Evolutionary conservation across 2,888 invertebrate genomes (phyloP).

Genomic region (Macrosiphum euphorbiae): DNA sequence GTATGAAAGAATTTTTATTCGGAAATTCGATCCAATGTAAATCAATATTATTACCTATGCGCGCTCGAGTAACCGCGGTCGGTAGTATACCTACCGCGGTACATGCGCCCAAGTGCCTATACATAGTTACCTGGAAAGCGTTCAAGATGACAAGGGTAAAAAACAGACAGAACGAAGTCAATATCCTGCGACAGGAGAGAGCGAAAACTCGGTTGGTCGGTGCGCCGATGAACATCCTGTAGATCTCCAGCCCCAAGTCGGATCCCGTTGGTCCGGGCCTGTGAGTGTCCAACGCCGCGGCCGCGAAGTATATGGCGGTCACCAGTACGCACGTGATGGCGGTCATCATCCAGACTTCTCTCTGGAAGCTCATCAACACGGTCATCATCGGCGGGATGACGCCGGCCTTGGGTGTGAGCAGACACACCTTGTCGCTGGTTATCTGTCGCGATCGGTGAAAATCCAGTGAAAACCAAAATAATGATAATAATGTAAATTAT

Average conservation of each 20-base stretch:
- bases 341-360: slow-evolving; percentile 68
- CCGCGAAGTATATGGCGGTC: slow-evolving; percentile 67
- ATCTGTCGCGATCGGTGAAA: slow-evolving; percentile 65
- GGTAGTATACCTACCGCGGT: too few species aligned
- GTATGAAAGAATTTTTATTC: not conserved
- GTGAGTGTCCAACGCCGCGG: slow-evolving; percentile 65
- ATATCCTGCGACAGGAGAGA: not conserved
- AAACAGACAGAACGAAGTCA: slow-evolving; percentile 47
- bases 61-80: not conserved
- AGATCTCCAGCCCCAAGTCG: slow-evolving; percentile 63
- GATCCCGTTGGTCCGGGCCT: slow-evolving; percentile 45
- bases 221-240: slow-evolving; percentile 63
- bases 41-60: too few species aligned
- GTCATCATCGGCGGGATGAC: slow-evolving; percentile 71
- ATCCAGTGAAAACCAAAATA: not conserved
- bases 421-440: slow-evolving; percentile 71
- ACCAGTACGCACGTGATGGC: slow-evolving; percentile 66
- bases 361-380: slow-evolving; percentile 70
- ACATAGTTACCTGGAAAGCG: slow-evolving; percentile 34
- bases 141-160: slow-evolving; percentile 54
- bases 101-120: too few species aligned
- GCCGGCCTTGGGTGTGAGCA: slow-evolving; percentile 71
- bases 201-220: slow-evolving; percentile 51
- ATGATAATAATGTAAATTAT: too few species aligned
- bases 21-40: too few species aligned